phyloP scores from a whole-genome alignment of 2,888 invertebrate genomes.

The Nomada ferruginata region DNA sequence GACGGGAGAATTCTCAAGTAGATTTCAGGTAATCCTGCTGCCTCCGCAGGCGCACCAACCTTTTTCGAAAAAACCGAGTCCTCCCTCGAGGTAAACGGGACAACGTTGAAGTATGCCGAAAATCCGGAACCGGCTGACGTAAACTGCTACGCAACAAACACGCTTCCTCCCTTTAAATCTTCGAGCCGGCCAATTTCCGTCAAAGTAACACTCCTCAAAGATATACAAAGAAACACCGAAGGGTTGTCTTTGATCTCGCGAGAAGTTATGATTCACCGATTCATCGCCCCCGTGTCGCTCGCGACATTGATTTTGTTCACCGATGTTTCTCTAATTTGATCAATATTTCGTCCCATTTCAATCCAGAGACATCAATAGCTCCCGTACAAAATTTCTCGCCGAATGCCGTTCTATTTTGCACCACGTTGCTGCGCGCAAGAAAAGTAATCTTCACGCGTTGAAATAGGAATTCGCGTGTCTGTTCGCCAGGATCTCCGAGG shows the following conservation, averaged over 20 bases:
- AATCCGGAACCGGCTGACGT: slow-evolving; percentile 23
- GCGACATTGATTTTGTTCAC: background rate
- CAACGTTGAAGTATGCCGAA: slow-evolving; percentile 29
- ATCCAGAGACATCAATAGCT: background rate
- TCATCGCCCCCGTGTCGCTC: background rate
- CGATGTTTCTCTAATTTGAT: background rate
- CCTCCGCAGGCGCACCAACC: slow-evolving; percentile 55
- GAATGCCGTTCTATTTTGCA: slow-evolving; percentile 5
- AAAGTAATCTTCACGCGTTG: slow-evolving; percentile 33
- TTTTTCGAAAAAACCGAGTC: slow-evolving; percentile 43
- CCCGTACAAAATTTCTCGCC: slow-evolving; percentile 1
- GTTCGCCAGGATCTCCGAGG: slow-evolving; percentile 22
- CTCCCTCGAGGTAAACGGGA: slow-evolving; percentile 36
- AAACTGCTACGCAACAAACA: background rate
- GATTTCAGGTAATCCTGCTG: slow-evolving; percentile 76
- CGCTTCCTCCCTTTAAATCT: background rate
- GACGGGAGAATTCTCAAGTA: slow-evolving; percentile 77
- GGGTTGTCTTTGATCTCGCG: background rate
- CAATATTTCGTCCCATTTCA: background rate
- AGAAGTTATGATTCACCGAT: slow-evolving; percentile 8
- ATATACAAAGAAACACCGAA: background rate
- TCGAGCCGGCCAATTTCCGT: background rate
- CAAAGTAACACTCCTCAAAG: background rate
- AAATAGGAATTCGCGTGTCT: slow-evolving; percentile 48
- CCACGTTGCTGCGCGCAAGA: slow-evolving; percentile 7